These are phyloP conservation scores for Volucella inanis DNA, from an alignment of 2,888 invertebrate species.

Conservation along the genomic window DNA sequence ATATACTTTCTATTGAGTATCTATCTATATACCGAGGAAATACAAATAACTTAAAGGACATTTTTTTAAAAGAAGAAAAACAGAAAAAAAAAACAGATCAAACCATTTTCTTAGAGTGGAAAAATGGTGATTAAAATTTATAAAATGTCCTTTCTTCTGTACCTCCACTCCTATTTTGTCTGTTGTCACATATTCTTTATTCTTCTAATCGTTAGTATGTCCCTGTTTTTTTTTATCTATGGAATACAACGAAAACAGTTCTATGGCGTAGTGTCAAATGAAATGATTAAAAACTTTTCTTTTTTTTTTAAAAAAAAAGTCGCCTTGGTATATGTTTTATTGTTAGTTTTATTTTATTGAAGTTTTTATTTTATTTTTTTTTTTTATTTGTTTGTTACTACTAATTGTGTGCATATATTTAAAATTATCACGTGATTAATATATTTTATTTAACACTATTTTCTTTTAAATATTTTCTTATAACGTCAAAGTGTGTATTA, in stretches of 20 bases:
- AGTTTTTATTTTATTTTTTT: background rate
- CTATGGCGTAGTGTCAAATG: constrained; percentile 43
- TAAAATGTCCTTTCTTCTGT: constrained; percentile 42
- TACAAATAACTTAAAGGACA: background rate
- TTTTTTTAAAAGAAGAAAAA: constrained; percentile 8
- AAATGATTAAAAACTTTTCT: background rate
- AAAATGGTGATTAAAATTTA: constrained; percentile 28
- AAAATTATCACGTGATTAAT: constrained; percentile 1
- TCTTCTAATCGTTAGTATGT: background rate
- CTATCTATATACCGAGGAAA: background rate
- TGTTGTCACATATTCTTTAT: constrained; percentile 14
- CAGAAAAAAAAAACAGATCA: no score
- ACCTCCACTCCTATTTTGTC: constrained; percentile 4
- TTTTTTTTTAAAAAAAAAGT: background rate
- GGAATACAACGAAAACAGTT: constrained; percentile 10
- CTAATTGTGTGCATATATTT: constrained; percentile 30
- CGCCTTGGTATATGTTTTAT: background rate
- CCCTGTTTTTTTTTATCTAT: background rate
- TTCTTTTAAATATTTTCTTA: background rate
- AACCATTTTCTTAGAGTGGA: constrained; percentile 29
- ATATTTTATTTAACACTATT: background rate
- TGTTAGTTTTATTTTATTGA: background rate
- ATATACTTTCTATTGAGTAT: background rate
- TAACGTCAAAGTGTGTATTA: constrained; percentile 25
- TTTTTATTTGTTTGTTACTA: constrained; percentile 7